Conservation (phyloP, 2,113 vertebrate genomes). For the Pampusana beccarii region DNA sequence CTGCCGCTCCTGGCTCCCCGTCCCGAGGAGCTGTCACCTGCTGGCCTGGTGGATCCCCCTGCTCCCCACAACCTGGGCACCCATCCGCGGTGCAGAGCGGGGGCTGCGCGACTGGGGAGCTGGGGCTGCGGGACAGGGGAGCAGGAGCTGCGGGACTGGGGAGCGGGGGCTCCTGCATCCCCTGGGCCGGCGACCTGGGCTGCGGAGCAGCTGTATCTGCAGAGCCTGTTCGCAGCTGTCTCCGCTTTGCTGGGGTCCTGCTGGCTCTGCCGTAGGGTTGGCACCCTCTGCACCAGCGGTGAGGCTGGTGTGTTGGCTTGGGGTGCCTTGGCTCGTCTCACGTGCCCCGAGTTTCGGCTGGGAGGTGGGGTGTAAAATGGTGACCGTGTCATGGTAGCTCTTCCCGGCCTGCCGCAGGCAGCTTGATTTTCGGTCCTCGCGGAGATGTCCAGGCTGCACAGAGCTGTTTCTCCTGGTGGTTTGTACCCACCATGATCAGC, state of each 20-base stretch:
- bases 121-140: too few species aligned
- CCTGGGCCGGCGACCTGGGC: too few species aligned
- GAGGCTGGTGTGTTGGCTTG: background rate
- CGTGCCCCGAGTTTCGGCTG: background rate
- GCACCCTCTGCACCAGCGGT: rapidly evolving
- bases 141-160: too few species aligned
- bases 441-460: rapidly evolving
- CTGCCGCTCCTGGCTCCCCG: background rate
- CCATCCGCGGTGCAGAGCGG: too few species aligned
- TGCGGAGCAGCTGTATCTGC: rapidly evolving
- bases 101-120: too few species aligned
- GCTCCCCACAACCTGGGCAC: too few species aligned
- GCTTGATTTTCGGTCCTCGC: background rate
- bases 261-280: rapidly evolving
- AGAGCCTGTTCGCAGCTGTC: background rate
- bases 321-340: background rate
- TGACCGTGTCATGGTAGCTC: rapidly evolving
- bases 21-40: too few species aligned
- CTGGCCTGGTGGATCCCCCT: too few species aligned
- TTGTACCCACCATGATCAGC: rapidly evolving
- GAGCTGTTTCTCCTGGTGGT: background rate
- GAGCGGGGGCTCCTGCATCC: too few species aligned
- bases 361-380: background rate
- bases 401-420: background rate
- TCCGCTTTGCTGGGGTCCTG: background rate